Evolutionary conservation across 2,888 invertebrate species (phyloP), one percentile per base, ranked within the genome.

Genomic region (Hypolimnas misippus): DNA sequence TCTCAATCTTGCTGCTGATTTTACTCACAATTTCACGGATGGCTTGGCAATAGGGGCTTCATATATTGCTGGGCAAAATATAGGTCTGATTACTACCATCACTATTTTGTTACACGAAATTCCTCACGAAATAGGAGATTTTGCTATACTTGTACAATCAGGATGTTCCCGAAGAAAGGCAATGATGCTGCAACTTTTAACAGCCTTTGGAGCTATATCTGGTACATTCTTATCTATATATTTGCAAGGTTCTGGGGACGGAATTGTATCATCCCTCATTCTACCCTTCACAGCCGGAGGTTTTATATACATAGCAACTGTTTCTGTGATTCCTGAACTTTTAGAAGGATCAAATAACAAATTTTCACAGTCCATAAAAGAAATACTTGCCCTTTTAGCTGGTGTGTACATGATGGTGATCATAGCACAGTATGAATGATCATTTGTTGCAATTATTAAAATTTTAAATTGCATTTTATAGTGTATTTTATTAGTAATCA

Each of bases 241-340:
- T 65, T 94, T 97, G 5, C 96, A 97, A 79, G 97, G 97, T 56
- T 92, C 93, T 38, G 84, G 92, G 73, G 92, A 93, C 79, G 95
- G 95, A 62, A 86, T 96, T 66, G 96, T 97, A 1, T 95, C 96
- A 8, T 94, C 95, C 5, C 97, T 98, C 94, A 97, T 99, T 57
- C 91, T 99, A 61, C 99, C 99, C 12, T 99, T 99, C 76, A 99
- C 99, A 21, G 99, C 99, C 46, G 99, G 98, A 69, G 98, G 99
- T n/a, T 99, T 99, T 83, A 99, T 99, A 83, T 99, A 99, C 85
- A 99, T 99, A 76, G 99, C 99, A 17, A 98, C 99, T 16, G 99
- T 99, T 0, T 99, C 99, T 68, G 98, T 99, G 19, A 97, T 99
- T 79, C 99, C 99, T 7, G 99, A 99, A 88, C 93, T 99, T 51